Evolutionary conservation across 1,140 invertebrate species (phyloP).

Genomic region (Pseudomyrmex cubaensis): DNA sequence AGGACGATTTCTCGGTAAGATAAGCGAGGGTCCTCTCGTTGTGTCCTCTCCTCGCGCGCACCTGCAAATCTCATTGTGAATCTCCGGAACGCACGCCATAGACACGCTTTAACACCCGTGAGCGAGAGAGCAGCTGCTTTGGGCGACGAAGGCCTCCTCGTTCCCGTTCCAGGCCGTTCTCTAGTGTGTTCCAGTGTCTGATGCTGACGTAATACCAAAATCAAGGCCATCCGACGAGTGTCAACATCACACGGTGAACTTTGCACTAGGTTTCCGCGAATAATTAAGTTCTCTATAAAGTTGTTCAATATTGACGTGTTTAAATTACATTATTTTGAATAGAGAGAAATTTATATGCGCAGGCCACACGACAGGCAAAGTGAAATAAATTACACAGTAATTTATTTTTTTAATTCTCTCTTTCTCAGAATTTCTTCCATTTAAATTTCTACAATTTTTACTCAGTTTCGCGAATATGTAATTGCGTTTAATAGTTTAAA

Average conservation of each 20-base stretch:
- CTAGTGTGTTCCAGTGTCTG: slow-evolving; percentile 4
- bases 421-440: no score
- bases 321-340: no score
- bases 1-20: slow-evolving; percentile 78
- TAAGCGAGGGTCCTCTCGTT: slow-evolving; percentile 63
- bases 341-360: no score
- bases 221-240: slow-evolving; percentile 39
- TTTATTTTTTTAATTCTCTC: no score
- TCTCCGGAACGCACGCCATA: background rate
- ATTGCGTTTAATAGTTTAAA: no score
- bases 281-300: background rate
- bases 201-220: slow-evolving; percentile 46
- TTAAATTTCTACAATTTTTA: no score
- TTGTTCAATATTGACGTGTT: background rate
- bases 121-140: slow-evolving; percentile 24
- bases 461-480: no score
- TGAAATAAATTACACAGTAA: background rate
- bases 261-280: background rate
- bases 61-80: slow-evolving; percentile 67
- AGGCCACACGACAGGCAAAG: no score
- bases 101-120: slow-evolving; percentile 29
- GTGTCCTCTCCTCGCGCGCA: slow-evolving; percentile 68
- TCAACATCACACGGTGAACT: background rate
- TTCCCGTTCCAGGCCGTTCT: slow-evolving; percentile 38
- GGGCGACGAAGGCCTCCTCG: slow-evolving; percentile 24